A percentile compares a stretch with the other conserved stretches of the same genome.
Evolutionary conservation across 1,140 invertebrate genomes (phyloP).

Genomic region (Varroa destructor): DNA sequence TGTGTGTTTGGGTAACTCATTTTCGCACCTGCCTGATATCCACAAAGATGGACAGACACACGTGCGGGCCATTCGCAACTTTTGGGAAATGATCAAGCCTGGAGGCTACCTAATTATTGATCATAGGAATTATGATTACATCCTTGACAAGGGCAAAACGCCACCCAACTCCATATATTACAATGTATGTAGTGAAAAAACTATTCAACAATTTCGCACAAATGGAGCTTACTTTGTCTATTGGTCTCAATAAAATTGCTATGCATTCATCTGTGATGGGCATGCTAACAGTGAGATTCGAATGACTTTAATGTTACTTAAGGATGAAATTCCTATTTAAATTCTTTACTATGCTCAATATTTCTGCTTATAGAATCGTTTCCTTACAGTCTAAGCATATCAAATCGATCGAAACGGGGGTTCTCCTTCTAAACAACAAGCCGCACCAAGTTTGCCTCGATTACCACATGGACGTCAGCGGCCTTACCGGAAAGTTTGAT

Average conservation of each 20-base stretch:
- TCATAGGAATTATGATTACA: conserved; percentile 72
- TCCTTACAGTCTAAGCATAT: conserved; percentile 56
- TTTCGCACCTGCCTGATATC: conserved; percentile 66
- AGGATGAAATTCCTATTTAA: neutral
- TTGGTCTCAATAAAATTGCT: neutral
- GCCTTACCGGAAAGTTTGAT: conserved; percentile 35
- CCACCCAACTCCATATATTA: conserved; percentile 71
- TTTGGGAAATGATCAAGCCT: conserved; percentile 62
- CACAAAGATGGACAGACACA: conserved; percentile 62
- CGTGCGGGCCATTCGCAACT: conserved; percentile 58
- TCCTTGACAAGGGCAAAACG: conserved; percentile 55
- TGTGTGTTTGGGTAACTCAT: conserved; percentile 74
- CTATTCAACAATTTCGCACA: neutral
- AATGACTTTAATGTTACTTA: conserved; percentile 1
- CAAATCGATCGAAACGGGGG: conserved; percentile 64
- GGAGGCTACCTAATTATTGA: conserved; percentile 71
- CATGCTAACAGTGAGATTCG: neutral
- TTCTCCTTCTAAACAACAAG: conserved; percentile 57
- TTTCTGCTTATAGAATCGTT: neutral
- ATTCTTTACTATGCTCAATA: too few species aligned
- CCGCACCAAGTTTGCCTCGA: conserved; percentile 61
- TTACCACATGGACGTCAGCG: conserved; percentile 53
- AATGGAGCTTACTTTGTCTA: neutral
- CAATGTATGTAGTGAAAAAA: conserved; percentile 52
- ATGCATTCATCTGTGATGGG: too few species aligned